These are phyloP conservation scores for Solenodon paradoxus DNA, from an alignment of 2,113 vertebrate genomes.

Conservation along the genomic window DNA sequence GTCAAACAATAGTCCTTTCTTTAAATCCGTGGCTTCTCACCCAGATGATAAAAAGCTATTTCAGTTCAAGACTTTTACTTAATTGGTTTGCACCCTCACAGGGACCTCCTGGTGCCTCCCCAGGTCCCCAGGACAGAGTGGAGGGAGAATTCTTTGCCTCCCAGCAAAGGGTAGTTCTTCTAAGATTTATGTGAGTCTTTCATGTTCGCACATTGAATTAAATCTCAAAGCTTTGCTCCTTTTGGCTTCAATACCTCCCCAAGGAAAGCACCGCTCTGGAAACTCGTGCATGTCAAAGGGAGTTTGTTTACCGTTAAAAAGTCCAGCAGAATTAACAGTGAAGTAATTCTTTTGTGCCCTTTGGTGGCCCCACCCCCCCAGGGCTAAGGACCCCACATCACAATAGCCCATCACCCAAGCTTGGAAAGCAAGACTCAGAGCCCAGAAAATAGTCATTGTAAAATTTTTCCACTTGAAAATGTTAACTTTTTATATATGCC, in stretches of 20 bases:
- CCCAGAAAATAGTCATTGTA: not conserved
- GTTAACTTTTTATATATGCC: not conserved
- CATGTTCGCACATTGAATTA: conserved; percentile 31
- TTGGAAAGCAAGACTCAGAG: conserved; percentile 4
- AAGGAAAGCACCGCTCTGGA: conserved; percentile 35
- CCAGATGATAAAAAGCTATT: conserved; percentile 64
- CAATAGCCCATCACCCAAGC: conserved; percentile 48
- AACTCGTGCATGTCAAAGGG: conserved; percentile 43
- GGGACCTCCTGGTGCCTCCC: not conserved
- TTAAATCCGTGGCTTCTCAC: conserved; percentile 54
- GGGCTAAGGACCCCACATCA: not conserved
- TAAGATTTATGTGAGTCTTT: conserved; percentile 57
- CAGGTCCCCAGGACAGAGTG: not conserved
- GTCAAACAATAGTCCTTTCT: conserved; percentile 63
- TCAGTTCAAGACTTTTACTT: conserved; percentile 54
- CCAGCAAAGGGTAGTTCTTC: conserved; percentile 17
- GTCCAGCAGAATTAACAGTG: conserved; percentile 55
- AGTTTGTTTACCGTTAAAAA: conserved; percentile 55
- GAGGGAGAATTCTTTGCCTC: not conserved
- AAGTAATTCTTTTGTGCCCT: conserved; percentile 55
- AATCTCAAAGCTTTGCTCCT: conserved; percentile 21
- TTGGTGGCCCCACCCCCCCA: not conserved
- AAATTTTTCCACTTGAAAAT: conserved; percentile 23
- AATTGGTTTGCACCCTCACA: conserved; percentile 51
- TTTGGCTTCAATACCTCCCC: conserved; percentile 40